Percentiles rank a stretch among this genome's conserved stretches.
phyloP scores from a whole-genome alignment of 2,113 vertebrate species.

The Paralichthys olivaceus region DNA sequence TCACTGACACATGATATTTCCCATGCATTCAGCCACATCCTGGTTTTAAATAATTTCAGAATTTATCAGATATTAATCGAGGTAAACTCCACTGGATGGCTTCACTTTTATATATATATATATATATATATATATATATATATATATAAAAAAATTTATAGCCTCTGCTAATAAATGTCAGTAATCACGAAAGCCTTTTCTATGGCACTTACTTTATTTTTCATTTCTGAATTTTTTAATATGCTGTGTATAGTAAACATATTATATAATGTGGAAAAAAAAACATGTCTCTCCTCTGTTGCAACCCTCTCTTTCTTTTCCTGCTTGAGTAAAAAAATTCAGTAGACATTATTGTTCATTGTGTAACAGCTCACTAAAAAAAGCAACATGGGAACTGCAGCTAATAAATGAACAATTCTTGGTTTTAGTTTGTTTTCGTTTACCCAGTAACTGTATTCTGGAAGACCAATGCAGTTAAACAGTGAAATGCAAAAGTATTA shows the following conservation, averaged over 20 bases:
- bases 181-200: not conserved
- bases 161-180: too few relatives aligned
- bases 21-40: not conserved
- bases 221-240: not conserved
- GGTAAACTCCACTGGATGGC: conserved; percentile 46
- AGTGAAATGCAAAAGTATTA: too few relatives aligned
- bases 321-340: too few relatives aligned
- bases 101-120: not conserved
- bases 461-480: too few relatives aligned
- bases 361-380: not conserved
- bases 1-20: not conserved
- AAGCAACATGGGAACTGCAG: too few relatives aligned
- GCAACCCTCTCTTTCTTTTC: not conserved
- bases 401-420: too few relatives aligned
- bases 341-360: not conserved
- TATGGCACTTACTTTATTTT: not conserved
- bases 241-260: conserved; percentile 21
- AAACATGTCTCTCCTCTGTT: conserved; percentile 13
- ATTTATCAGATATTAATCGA: not conserved
- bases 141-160: too few relatives aligned
- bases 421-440: too few relatives aligned
- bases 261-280: conserved; percentile 6
- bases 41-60: not conserved
- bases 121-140: too few relatives aligned
- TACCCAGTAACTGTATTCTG: too few relatives aligned